Conservation (phyloP, 2,797 vertebrate species). For the Melanotaenia maccullochi region DNA sequence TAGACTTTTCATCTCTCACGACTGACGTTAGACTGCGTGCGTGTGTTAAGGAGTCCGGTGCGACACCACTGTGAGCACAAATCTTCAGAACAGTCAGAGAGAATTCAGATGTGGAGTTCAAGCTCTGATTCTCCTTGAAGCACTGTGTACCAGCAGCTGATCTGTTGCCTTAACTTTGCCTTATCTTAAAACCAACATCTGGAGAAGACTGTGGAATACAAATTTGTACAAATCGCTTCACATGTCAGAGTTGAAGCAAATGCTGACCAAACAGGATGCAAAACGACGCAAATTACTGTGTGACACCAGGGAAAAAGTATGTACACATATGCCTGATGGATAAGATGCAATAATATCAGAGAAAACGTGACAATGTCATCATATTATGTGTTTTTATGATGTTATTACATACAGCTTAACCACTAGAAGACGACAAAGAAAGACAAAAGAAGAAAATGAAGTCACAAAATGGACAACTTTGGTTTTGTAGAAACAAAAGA, state of each 20-base stretch:
- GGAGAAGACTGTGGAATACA: conserved; percentile 32
- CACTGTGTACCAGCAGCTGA: conserved; percentile 63
- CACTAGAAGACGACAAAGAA: conserved; percentile 71
- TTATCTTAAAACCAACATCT: conserved; percentile 53
- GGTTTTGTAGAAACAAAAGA: conserved; percentile 68
- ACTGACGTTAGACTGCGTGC: conserved; percentile 62
- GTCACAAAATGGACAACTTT: conserved; percentile 72
- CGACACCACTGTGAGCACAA: conserved; percentile 40
- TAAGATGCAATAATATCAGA: conserved; percentile 30
- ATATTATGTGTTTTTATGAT: conserved; percentile 47
- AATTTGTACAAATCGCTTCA: conserved; percentile 37
- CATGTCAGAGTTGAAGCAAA: conserved; percentile 28
- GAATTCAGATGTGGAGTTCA: conserved; percentile 25
- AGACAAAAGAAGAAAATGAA: conserved; percentile 50
- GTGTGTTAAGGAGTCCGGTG: conserved; percentile 30
- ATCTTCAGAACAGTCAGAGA: conserved; percentile 34
- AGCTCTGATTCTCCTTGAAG: conserved; percentile 50
- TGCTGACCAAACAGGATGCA: conserved; percentile 39
- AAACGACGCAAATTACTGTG: conserved; percentile 23
- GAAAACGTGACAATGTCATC: conserved; percentile 34
- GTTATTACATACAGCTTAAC: conserved; percentile 70
- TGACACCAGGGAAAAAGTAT: conserved; percentile 23
- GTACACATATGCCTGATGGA: conserved; percentile 9
- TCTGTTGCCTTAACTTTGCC: conserved; percentile 65
- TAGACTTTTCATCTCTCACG: conserved; percentile 58